These are phyloP conservation scores for Morpho helenor DNA, from an alignment of 2,888 invertebrate species.

Conservation along the genomic window DNA sequence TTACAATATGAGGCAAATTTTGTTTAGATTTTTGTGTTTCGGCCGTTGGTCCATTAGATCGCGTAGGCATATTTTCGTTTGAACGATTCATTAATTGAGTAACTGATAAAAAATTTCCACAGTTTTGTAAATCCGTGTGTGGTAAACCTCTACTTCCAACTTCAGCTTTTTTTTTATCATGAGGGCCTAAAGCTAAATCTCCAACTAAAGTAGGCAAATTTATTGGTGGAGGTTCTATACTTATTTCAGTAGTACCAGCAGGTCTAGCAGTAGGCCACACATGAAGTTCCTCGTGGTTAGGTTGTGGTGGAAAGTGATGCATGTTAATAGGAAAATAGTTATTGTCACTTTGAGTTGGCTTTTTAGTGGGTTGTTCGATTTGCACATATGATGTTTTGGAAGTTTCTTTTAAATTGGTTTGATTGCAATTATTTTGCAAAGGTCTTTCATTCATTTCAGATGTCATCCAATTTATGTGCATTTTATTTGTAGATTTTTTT, in stretches of 20 bases:
- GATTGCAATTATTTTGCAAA: slow-evolving; percentile 55
- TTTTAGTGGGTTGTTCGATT: slow-evolving; percentile 45
- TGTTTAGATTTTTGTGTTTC: slow-evolving; percentile 58
- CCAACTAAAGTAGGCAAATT: slow-evolving; percentile 70
- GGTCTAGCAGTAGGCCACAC: slow-evolving; percentile 67
- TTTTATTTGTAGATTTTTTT: slow-evolving; percentile 68
- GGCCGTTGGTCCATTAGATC: slow-evolving; percentile 49
- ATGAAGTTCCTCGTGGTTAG: slow-evolving; percentile 62
- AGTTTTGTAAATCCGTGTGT: slow-evolving; percentile 60
- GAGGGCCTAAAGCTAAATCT: slow-evolving; percentile 68
- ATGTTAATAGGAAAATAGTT: slow-evolving; percentile 68
- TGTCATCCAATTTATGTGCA: slow-evolving; percentile 76
- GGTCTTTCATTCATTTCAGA: slow-evolving; percentile 58
- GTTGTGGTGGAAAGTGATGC: slow-evolving; percentile 61
- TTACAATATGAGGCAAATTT: slow-evolving; percentile 44
- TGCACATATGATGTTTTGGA: slow-evolving; percentile 51
- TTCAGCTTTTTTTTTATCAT: slow-evolving; percentile 68
- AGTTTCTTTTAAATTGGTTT: slow-evolving; percentile 48
- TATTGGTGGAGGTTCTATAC: slow-evolving; percentile 70
- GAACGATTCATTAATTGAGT: slow-evolving; percentile 72
- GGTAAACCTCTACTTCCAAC: slow-evolving; percentile 42
- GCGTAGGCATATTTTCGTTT: slow-evolving; percentile 53
- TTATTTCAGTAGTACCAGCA: slow-evolving; percentile 68
- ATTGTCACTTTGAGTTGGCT: slow-evolving; percentile 54
- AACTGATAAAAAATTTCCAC: slow-evolving; percentile 68